Percentiles rank a stretch among this genome's conserved stretches.
phyloP scores from a whole-genome alignment of 2,888 invertebrate genomes.

The Eupithecia tripunctaria region DNA sequence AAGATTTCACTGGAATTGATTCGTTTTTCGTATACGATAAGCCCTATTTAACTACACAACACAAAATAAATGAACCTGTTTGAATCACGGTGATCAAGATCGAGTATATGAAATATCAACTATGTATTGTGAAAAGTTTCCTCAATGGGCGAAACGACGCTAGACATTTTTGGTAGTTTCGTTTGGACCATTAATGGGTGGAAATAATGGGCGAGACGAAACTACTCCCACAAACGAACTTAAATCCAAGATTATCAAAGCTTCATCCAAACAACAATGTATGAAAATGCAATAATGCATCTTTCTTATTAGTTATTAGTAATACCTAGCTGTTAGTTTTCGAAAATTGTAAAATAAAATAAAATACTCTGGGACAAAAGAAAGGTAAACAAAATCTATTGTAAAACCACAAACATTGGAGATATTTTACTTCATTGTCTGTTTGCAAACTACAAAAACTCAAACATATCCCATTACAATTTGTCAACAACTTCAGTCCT shows the following conservation, averaged over 20 bases:
- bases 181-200: too few species aligned
- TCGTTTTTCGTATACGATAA: conserved; percentile 20
- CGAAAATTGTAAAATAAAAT: too few species aligned
- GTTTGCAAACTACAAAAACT: neutral
- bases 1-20: conserved; percentile 59
- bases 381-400: neutral
- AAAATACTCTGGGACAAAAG: neutral
- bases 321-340: too few species aligned
- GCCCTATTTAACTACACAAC: too few species aligned
- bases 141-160: too few species aligned
- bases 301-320: too few species aligned
- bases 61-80: neutral
- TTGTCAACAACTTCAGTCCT: conserved; percentile 7
- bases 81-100: neutral
- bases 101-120: neutral
- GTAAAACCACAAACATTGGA: neutral
- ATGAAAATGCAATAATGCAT: neutral
- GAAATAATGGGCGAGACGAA: too few species aligned
- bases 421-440: neutral
- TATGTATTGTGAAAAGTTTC: too few species aligned
- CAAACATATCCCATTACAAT: conserved; percentile 10
- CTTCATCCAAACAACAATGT: neutral
- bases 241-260: neutral
- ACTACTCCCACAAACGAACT: neutral
- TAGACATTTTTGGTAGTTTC: too few species aligned